Base-by-base conservation (phyloP, 2,888 invertebrate genomes). In the Drosophila prolongata region DNA sequence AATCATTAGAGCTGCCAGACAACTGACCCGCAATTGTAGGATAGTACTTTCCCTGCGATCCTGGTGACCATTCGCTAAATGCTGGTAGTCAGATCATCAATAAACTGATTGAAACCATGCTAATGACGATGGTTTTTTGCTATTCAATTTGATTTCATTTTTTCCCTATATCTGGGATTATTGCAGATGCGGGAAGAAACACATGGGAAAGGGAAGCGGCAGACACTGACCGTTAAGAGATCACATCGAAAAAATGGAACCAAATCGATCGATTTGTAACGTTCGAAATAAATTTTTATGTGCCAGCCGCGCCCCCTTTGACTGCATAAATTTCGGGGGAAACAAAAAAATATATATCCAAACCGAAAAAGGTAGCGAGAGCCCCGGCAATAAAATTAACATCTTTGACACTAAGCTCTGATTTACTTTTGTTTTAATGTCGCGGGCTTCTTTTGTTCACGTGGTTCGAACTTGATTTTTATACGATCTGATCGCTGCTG, bases 351-450 rank as follows among this genome's bases (percentile, higher is more conserved):
- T 47, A 59, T 42, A 50, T 54, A 11, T 54, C 42, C 40, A 34
- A 43, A 49, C 58, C 74, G 58, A 54, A 77, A 89, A 86, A 82
- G 89, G 88, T 85, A 87, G 82, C 85, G 67, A 54, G 46, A 64
- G 68, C 59, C 52, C 58, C 42, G 35, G 46, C 76, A 65, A 89
- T 89, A 89, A 88, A 89, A 85, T 85, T 83, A 79, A 75, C 81
- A 89, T 86, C 75, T 87, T 83, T 90, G 89, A 89, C 89, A 80
- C 86, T 90, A 90, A 90, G 90, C 90, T 75, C 79, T 90, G 90
- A 90, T 90, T 90, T 90, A 90, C 76, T 90, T 90, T 90, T 90
- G 90, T 90, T 90, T 90, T 90, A 90, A 90, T 89, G 89, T 88
- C 74, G 76, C 77, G 77, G 75, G 47, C 72, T n/a, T 14, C 73